Conservation (phyloP, 2,888 invertebrate genomes). For the Andrena fulva region DNA sequence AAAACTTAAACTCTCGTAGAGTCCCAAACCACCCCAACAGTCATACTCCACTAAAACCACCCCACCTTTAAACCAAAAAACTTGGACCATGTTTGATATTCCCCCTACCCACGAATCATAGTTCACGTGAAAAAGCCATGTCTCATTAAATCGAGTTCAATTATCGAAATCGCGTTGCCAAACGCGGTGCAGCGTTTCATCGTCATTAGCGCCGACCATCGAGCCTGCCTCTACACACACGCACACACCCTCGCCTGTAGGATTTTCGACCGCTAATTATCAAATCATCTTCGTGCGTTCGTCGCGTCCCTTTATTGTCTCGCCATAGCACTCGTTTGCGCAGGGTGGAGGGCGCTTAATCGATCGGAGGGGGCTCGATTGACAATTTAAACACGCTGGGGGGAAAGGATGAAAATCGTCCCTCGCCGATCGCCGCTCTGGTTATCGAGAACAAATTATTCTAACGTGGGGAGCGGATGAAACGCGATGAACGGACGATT, state of each 20-base stretch:
- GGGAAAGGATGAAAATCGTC: neutral
- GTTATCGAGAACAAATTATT: conserved; percentile 7
- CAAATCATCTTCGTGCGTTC: conserved; percentile 29
- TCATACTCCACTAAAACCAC: no score
- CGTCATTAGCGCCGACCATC: conserved; percentile 45
- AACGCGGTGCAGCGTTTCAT: conserved; percentile 33
- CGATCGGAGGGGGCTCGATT: neutral
- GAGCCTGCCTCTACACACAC: neutral
- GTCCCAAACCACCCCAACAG: no score
- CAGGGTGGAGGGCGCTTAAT: neutral
- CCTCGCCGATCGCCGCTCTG: neutral
- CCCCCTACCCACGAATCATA: neutral
- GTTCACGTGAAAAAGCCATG: conserved; percentile 35
- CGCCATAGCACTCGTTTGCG: neutral
- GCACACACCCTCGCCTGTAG: neutral
- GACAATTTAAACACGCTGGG: neutral
- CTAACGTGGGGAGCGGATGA: neutral
- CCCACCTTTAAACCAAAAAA: no score
- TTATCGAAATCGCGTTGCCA: conserved; percentile 43
- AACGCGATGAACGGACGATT: conserved; percentile 11
- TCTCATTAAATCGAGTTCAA: conserved; percentile 48
- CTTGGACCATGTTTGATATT: no score
- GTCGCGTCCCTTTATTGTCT: conserved; percentile 21
- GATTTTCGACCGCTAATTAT: conserved; percentile 54
- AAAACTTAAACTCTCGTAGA: no score